Evolutionary conservation across 2,113 vertebrate species (phyloP).

Genomic region (Tapirus terrestris): DNA sequence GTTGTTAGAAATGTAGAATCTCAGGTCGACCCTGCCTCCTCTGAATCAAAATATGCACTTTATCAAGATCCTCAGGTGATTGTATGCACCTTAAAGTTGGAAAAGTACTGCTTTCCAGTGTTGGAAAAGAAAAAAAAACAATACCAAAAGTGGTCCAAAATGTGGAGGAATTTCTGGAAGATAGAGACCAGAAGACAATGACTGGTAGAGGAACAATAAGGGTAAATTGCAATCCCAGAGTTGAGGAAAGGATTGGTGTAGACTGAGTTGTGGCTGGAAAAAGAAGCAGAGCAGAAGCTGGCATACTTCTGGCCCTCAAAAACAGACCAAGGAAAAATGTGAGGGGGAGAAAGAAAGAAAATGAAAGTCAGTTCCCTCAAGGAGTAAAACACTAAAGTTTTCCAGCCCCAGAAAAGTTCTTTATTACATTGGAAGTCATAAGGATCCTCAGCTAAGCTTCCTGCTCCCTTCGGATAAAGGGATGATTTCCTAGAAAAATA

Average conservation of each 20-base stretch:
- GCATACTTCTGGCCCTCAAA: not conserved
- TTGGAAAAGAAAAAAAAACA: not conserved
- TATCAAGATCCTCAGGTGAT: not conserved
- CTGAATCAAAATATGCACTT: slow-evolving; percentile 7
- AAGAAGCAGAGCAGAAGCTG: not conserved
- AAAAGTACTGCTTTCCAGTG: not conserved
- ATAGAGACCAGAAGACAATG: not conserved
- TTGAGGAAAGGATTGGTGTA: not conserved
- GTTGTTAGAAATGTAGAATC: not conserved
- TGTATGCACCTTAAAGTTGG: not conserved
- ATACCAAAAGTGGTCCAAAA: not conserved
- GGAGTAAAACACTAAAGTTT: not conserved
- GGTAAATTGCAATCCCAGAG: not conserved
- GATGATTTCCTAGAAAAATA: not conserved
- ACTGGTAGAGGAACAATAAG: not conserved
- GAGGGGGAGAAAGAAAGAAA: not conserved
- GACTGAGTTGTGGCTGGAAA: not conserved
- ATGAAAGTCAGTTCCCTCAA: not conserved
- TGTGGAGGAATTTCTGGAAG: not conserved
- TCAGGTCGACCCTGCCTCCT: not conserved
- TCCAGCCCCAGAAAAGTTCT: not conserved
- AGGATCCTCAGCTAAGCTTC: not conserved
- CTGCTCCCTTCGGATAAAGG: not conserved
- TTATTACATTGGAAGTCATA: slow-evolving; percentile 10
- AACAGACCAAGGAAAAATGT: not conserved